These are phyloP conservation scores for Neodiprion virginianus DNA, from an alignment of 1,140 invertebrate genomes.

Conservation along the genomic window DNA sequence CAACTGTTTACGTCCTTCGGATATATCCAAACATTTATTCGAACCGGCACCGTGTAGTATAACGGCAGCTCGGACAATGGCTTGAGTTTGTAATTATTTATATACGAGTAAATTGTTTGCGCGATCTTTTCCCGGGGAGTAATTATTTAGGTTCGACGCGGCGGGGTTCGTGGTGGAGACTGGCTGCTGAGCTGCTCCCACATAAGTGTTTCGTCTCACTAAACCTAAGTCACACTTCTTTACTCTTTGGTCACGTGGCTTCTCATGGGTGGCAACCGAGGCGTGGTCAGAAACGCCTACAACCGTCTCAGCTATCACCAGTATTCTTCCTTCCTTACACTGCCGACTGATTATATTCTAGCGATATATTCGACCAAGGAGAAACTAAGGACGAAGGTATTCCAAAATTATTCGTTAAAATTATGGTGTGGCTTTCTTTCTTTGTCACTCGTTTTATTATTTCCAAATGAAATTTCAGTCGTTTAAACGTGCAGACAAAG, in stretches of 20 bases:
- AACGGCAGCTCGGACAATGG: neutral
- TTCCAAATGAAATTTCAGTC: no score
- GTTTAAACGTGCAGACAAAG: no score
- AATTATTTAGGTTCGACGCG: slow-evolving; percentile 5
- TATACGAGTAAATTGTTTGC: slow-evolving; percentile 3
- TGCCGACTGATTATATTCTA: no score
- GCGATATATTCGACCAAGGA: no score
- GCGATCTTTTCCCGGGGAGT: neutral
- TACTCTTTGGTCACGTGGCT: neutral
- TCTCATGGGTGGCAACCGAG: neutral
- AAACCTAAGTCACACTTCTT: neutral
- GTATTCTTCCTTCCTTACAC: no score
- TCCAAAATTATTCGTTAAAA: no score
- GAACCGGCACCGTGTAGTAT: neutral
- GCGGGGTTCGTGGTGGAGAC: neutral
- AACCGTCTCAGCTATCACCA: neutral
- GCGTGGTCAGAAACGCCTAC: neutral
- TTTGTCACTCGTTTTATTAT: no score
- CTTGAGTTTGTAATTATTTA: slow-evolving; percentile 3
- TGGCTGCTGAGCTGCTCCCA: slow-evolving; percentile 6
- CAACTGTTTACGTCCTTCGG: neutral
- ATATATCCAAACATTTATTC: neutral
- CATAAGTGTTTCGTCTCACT: slow-evolving; percentile 7
- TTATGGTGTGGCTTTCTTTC: no score
- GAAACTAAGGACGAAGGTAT: no score